phyloP scores from a whole-genome alignment of 2,888 invertebrate species.

The Pristionchus japonicus region DNA sequence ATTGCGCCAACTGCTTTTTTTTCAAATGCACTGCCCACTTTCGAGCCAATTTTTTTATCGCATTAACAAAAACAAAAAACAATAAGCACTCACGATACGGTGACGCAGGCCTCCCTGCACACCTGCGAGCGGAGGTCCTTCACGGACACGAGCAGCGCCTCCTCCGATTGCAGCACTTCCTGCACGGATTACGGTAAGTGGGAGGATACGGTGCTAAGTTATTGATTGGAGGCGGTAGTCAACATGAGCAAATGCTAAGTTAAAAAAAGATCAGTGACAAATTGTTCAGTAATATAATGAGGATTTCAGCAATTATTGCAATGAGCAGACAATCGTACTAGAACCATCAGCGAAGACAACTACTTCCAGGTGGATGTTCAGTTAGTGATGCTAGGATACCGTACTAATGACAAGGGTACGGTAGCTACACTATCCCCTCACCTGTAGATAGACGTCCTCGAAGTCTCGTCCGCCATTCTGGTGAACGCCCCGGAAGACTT shows the following conservation, averaged over 20 bases:
- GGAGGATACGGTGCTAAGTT: neutral
- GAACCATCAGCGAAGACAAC: too few species aligned
- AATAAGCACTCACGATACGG: slow-evolving; percentile 83
- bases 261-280: too few species aligned
- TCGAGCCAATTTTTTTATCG: neutral
- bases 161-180: slow-evolving; percentile 84
- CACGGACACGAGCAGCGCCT: slow-evolving; percentile 86
- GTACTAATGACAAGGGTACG: neutral
- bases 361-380: too few species aligned
- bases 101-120: slow-evolving; percentile 94
- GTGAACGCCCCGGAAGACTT: slow-evolving; percentile 48
- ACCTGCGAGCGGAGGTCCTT: slow-evolving; percentile 93
- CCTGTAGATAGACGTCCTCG: slow-evolving; percentile 45
- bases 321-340: too few species aligned
- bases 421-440: neutral
- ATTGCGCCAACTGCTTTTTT: too few species aligned
- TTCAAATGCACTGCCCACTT: too few species aligned
- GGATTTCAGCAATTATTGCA: too few species aligned
- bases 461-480: slow-evolving; percentile 51
- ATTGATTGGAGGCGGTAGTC: too few species aligned
- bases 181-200: neutral
- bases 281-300: too few species aligned
- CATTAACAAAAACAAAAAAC: too few species aligned
- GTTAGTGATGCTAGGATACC: too few species aligned
- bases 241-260: too few species aligned